Percentiles rank a stretch among this genome's conserved stretches.
phyloP scores from a whole-genome alignment of 2,888 invertebrate species.

The Rotaria socialis region DNA sequence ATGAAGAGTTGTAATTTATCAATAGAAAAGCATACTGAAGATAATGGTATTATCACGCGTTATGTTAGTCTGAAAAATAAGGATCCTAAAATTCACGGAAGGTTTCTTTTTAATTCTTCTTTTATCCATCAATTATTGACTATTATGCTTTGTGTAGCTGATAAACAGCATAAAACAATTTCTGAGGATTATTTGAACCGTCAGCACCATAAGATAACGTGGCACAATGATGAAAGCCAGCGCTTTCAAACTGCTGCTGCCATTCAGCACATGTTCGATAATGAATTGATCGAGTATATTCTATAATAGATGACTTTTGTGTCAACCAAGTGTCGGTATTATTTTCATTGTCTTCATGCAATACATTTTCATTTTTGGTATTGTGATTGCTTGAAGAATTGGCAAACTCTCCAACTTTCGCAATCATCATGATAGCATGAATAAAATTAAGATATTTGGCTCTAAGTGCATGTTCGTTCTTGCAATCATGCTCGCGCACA shows the following conservation, averaged over 20 bases:
- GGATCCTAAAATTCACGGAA: too few relatives aligned
- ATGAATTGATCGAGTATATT: background rate
- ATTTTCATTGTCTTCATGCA: background rate
- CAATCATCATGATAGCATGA: slow-evolving; percentile 20
- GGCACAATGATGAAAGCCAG: background rate
- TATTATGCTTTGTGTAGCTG: background rate
- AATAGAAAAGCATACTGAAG: too few relatives aligned
- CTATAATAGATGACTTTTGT: background rate
- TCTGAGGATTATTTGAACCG: background rate
- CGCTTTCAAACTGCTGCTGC: background rate
- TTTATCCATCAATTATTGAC: too few relatives aligned
- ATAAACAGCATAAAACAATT: background rate
- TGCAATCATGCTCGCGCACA: background rate
- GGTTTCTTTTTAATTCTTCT: too few relatives aligned
- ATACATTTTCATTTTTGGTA: background rate
- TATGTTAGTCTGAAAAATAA: too few relatives aligned
- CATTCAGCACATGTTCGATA: slow-evolving; percentile 11
- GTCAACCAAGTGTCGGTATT: background rate
- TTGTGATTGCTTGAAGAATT: background rate
- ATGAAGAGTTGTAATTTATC: too few relatives aligned
- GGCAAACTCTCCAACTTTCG: background rate
- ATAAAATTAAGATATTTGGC: background rate
- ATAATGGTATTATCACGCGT: too few relatives aligned
- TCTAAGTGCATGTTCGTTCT: background rate
- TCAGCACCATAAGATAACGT: background rate